phyloP scores from a whole-genome alignment of 2,888 invertebrate species.

The Entomobrya proxima region DNA sequence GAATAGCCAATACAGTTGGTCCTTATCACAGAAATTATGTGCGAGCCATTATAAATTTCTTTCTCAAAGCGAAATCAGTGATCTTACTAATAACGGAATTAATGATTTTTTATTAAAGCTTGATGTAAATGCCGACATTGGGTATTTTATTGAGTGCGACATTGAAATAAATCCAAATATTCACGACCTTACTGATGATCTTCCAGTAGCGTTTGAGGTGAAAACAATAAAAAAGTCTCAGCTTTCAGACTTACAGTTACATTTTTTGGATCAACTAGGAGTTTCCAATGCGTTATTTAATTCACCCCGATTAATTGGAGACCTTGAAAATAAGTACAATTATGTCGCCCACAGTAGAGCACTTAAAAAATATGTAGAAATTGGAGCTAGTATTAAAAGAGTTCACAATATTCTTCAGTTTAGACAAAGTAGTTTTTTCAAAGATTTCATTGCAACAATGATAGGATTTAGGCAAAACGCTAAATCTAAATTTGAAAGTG shows the following conservation, averaged over 20 bases:
- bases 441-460: background rate
- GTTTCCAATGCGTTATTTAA: background rate
- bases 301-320: background rate
- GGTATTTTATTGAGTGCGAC: no score
- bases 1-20: background rate
- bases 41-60: background rate
- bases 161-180: no score
- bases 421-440: background rate
- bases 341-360: conserved; percentile 5
- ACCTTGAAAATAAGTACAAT: background rate
- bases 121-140: background rate
- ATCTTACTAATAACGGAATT: background rate
- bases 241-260: background rate
- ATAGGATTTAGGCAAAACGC: background rate
- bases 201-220: background rate
- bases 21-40: no score
- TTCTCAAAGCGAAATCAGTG: background rate
- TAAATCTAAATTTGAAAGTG: background rate
- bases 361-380: background rate
- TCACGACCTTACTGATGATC: conserved; percentile 11
- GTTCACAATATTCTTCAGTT: background rate
- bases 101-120: background rate
- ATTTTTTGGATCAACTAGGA: background rate
- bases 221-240: background rate
- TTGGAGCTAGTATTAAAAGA: background rate